These are phyloP conservation scores for Parochlus steinenii DNA, from an alignment of 2,888 invertebrate genomes.

Conservation along the genomic window DNA sequence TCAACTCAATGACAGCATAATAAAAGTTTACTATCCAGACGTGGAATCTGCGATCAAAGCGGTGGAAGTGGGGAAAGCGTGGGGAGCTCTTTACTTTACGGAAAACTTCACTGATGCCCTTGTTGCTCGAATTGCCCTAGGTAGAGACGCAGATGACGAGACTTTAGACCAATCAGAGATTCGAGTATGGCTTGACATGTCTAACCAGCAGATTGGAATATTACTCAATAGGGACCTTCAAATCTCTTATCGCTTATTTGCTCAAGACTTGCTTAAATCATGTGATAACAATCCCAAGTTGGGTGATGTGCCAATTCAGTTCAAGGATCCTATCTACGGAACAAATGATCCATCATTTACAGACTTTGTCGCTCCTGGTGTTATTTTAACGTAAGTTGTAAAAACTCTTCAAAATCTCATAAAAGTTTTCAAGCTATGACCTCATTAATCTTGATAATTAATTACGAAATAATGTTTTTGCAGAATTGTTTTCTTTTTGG, in stretches of 20 bases:
- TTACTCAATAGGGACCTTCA: conserved; percentile 76
- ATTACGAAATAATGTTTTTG: conserved; percentile 17
- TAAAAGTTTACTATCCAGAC: conserved; percentile 49
- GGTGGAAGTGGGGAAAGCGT: conserved; percentile 60
- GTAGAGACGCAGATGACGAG: conserved; percentile 68
- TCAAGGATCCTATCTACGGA: conserved; percentile 77
- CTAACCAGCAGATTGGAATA: conserved; percentile 87
- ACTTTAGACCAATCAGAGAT: conserved; percentile 76
- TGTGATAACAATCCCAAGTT: conserved; percentile 70
- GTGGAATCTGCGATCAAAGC: conserved; percentile 50
- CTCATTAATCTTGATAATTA: conserved; percentile 11
- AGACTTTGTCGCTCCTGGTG: conserved; percentile 91
- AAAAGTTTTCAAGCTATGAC: not conserved
- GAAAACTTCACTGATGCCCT: conserved; percentile 80
- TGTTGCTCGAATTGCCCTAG: conserved; percentile 62
- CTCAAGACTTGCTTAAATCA: conserved; percentile 49
- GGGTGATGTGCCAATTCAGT: conserved; percentile 78
- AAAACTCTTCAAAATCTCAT: not conserved
- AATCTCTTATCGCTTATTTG: conserved; percentile 72
- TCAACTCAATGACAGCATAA: conserved; percentile 55
- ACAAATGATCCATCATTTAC: conserved; percentile 82
- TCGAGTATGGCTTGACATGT: conserved; percentile 83
- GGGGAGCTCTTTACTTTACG: conserved; percentile 80
- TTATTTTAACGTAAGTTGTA: conserved; percentile 72
- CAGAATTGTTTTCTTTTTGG: conserved; percentile 92